Evolutionary conservation across 2,888 invertebrate genomes (phyloP).

Genomic region (Dolichopus griseipennis): DNA sequence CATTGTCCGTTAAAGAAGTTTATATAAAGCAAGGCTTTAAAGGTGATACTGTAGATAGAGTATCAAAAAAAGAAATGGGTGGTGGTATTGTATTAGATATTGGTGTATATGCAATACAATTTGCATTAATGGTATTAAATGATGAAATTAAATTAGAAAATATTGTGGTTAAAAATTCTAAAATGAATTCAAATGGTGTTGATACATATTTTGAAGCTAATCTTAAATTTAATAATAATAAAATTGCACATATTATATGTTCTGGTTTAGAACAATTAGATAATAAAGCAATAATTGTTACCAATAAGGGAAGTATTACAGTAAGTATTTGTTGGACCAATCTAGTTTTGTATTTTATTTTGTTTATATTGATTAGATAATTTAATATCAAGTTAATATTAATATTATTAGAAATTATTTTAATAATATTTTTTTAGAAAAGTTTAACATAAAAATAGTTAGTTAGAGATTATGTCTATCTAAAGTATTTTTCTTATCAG

Average conservation of each 20-base stretch:
- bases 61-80: conserved; percentile 57
- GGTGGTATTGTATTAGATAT: conserved; percentile 66
- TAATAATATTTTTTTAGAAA: too few species aligned
- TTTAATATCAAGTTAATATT: too few species aligned
- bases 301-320: conserved; percentile 28
- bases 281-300: conserved; percentile 29
- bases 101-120: conserved; percentile 64
- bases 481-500: too few species aligned
- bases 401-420: too few species aligned
- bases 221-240: conserved; percentile 25
- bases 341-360: too few species aligned
- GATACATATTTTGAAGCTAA: conserved; percentile 46
- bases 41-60: conserved; percentile 46
- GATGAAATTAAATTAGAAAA: conserved; percentile 51
- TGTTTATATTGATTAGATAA: too few species aligned
- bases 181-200: conserved; percentile 57
- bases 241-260: conserved; percentile 27
- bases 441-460: too few species aligned
- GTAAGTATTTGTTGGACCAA: conserved; percentile 23
- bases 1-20: conserved; percentile 53
- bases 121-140: conserved; percentile 56
- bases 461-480: too few species aligned
- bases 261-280: conserved; percentile 26
- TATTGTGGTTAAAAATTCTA: conserved; percentile 54
- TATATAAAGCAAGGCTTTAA: conserved; percentile 58